Evolutionary conservation across 2,797 vertebrate species (phyloP).

Genomic region (Thalassophryne amazonica): DNA sequence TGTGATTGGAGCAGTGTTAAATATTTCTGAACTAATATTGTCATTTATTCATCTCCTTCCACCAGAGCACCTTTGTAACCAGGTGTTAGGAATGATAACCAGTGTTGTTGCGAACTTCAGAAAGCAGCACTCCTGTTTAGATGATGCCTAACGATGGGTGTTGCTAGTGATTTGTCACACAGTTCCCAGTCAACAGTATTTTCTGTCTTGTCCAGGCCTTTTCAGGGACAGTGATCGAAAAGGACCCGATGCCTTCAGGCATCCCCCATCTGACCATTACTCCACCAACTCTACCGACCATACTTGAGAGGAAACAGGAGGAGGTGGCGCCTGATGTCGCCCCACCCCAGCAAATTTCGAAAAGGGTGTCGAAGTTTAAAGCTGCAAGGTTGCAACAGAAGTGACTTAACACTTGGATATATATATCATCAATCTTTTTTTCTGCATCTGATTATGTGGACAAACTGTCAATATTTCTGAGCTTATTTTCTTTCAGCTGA

Average conservation of each 20-base stretch:
- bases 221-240: slow-evolving; percentile 95
- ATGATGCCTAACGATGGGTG: no score
- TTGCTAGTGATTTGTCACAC: background rate
- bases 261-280: slow-evolving; percentile 81
- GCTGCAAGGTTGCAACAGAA: slow-evolving; percentile 89
- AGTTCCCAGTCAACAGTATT: background rate
- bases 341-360: slow-evolving; percentile 63
- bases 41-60: no score
- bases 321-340: slow-evolving; percentile 76
- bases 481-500: background rate
- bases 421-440: slow-evolving; percentile 10
- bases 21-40: no score
- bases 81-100: no score
- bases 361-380: slow-evolving; percentile 94
- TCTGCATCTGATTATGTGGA: slow-evolving; percentile 4
- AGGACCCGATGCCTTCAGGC: slow-evolving; percentile 83
- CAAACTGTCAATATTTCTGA: background rate
- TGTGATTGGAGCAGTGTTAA: no score
- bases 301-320: slow-evolving; percentile 87
- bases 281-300: slow-evolving; percentile 87
- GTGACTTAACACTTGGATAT: slow-evolving; percentile 40
- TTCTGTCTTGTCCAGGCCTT: slow-evolving; percentile 82
- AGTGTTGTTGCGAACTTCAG: no score
- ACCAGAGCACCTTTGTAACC: no score
- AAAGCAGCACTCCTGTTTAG: no score